A percentile compares a stretch with the other conserved stretches of the same genome.
These are phyloP conservation scores for Gymnocypris eckloni DNA, from an alignment of 2,797 vertebrate species.

Conservation along the genomic window DNA sequence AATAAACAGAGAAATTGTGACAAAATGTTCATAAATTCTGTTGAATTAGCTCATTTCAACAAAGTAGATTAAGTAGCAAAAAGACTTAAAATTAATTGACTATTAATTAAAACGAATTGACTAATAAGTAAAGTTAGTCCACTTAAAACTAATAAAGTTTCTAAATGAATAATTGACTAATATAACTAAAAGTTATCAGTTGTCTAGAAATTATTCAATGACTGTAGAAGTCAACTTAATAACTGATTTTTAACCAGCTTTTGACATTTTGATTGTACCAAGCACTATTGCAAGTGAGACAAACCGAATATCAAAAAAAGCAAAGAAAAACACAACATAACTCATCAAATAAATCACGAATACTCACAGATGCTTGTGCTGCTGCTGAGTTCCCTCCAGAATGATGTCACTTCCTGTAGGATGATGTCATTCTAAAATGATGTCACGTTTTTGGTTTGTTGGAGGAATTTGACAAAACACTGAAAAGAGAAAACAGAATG, in stretches of 20 bases:
- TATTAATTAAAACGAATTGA: not conserved
- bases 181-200: not conserved
- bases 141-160: not conserved
- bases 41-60: not conserved
- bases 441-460: not conserved
- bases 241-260: not conserved
- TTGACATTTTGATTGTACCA: not conserved
- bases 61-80: not conserved
- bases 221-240: not conserved
- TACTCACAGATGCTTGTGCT: not conserved
- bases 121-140: not conserved
- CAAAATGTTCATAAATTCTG: not conserved
- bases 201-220: not conserved
- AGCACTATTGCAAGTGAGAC: not conserved
- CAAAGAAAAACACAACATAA: not conserved
- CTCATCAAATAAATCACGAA: not conserved
- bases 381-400: not conserved
- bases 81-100: not conserved
- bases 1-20: not conserved
- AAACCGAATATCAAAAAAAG: not conserved
- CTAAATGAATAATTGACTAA: not conserved
- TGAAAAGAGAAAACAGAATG: not conserved
- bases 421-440: not conserved
- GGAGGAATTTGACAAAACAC: not conserved
- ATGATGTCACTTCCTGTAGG: not conserved